Evolutionary conservation across 2,113 vertebrate genomes (phyloP).

Genomic region (Pachyramphus minor): DNA sequence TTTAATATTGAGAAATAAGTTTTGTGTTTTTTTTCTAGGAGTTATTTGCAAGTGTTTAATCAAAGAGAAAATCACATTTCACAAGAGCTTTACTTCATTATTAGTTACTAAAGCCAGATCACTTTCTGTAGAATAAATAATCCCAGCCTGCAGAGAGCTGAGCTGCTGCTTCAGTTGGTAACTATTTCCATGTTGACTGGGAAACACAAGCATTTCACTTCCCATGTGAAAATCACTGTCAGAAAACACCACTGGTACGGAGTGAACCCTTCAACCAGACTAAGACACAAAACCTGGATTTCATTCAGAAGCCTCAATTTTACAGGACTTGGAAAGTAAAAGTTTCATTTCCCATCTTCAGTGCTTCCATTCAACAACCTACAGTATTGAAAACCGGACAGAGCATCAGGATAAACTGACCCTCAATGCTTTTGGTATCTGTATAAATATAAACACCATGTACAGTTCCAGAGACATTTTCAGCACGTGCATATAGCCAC

Average conservation of each 20-base stretch:
- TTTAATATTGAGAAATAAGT: background rate
- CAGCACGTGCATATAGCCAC: background rate
- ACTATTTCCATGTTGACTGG: background rate
- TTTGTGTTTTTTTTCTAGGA: background rate
- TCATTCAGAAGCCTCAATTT: background rate
- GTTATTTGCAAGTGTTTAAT: background rate
- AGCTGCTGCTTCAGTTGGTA: background rate
- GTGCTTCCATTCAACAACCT: background rate
- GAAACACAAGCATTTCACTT: background rate
- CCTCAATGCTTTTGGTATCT: background rate
- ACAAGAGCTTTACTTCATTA: background rate
- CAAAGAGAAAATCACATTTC: background rate
- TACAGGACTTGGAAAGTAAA: background rate
- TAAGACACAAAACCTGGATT: background rate
- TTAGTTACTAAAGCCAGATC: background rate
- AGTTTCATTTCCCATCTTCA: background rate
- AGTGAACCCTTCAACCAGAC: background rate
- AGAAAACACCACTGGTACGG: rapidly evolving
- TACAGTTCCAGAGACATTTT: background rate
- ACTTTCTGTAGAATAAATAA: background rate
- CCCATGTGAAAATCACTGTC: background rate
- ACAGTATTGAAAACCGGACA: background rate
- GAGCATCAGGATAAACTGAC: background rate
- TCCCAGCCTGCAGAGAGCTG: background rate
- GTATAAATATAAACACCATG: background rate